Evolutionary conservation across 2,797 vertebrate genomes (phyloP), one percentile per base, ranked within the genome.

Genomic region (Arremon aurantiirostris): DNA sequence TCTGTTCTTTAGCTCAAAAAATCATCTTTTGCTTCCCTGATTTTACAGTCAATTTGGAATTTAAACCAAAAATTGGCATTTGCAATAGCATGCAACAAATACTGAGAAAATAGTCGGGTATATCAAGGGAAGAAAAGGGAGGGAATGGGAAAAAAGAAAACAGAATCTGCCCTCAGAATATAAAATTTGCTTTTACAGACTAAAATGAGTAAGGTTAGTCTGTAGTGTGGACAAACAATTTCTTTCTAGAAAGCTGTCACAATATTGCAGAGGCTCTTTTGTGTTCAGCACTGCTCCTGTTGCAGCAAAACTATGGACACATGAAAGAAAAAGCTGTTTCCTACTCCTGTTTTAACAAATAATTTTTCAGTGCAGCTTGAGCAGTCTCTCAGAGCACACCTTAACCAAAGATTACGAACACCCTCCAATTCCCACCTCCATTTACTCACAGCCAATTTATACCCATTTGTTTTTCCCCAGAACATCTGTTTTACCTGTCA

Each of bases 1-100:
- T 18, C 12, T 28, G n/a, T 30, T 80, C 12, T 47, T 72, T 69
- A 65, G 14, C 60, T 88, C 60, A 89, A 94, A 95, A 95, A 89
- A 34, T n/a, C 12, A 86, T 53, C 53, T 57, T 86, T 71, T 84
- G 16, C n/a, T 50, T 82, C 37, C 30, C 2, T 2, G 37, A 56
- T 76, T 94, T 73, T 69, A 78, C 19, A 13, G 8, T 44, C 75
- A 60, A 8, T 59, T 77, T 70, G 24, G 24, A 89, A 82, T 79
- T 87, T 28, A 57, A 94, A 32, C 6, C 6, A 13, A 89, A 82
- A 90, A 69, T 2, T 69, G 34, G 27, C 19, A 76, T 42, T 75
- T 42, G 42, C 18, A 42, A 42, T 42, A 42, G 6, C 5, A 47
- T 22, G n/a, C 44, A 94, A 82, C 12, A 50, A 76, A 80, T 56